Conservation (phyloP, 2,113 vertebrate species). For the Tupaia chinensis region DNA sequence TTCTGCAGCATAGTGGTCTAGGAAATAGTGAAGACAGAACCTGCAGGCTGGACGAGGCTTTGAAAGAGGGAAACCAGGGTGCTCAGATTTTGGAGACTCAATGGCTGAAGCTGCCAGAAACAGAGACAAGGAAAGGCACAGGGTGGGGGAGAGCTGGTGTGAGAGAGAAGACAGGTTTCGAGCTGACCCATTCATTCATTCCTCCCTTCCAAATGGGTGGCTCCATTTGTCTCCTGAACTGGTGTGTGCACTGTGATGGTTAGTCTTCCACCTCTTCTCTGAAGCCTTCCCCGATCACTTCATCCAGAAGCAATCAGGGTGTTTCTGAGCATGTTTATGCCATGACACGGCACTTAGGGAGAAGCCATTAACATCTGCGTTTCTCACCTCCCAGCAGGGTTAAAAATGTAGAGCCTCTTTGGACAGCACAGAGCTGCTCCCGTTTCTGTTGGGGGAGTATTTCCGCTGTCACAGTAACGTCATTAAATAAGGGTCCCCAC, state of each 20-base stretch:
- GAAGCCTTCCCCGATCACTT: constrained; percentile 7
- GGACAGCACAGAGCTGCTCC: not conserved
- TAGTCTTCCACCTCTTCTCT: not conserved
- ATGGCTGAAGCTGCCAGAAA: not conserved
- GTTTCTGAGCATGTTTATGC: not conserved
- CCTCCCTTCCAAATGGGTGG: not conserved
- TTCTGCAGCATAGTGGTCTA: not conserved
- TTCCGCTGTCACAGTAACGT: not conserved
- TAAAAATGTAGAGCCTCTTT: not conserved
- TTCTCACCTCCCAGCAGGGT: not conserved
- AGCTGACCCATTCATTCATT: not conserved
- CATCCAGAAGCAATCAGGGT: not conserved
- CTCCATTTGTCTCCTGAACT: not conserved
- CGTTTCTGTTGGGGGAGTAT: not conserved
- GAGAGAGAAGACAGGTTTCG: not conserved
- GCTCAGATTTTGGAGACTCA: not conserved
- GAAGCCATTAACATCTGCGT: not conserved
- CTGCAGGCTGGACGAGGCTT: not conserved
- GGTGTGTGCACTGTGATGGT: not conserved
- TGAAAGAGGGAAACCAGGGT: not conserved
- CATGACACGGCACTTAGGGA: not conserved
- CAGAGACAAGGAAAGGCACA: not conserved
- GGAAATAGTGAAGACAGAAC: not conserved
- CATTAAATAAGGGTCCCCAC: not conserved
- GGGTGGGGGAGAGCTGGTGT: not conserved